Conservation (phyloP, 2,888 invertebrate species). For the Drosophila paucipuncta region DNA sequence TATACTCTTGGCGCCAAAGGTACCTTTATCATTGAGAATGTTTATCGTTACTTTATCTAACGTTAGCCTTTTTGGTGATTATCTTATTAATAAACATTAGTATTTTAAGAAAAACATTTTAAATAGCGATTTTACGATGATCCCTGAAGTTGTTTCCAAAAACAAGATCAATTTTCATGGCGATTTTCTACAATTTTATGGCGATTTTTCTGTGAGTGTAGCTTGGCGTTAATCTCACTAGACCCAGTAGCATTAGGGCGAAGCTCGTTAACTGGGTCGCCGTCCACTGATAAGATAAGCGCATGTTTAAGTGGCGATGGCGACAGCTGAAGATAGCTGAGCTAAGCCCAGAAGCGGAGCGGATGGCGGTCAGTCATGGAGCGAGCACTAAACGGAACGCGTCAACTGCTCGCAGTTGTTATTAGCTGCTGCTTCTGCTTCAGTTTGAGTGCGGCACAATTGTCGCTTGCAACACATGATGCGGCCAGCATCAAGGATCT, state of each 20-base stretch:
- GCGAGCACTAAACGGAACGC: constrained; percentile 44
- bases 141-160: background rate
- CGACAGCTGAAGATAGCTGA: constrained; percentile 3
- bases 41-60: background rate
- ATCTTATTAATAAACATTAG: background rate
- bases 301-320: background rate
- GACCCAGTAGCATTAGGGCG: constrained; percentile 11
- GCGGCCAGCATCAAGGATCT: constrained; percentile 47
- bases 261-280: background rate
- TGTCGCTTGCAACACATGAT: constrained; percentile 22
- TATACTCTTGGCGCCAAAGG: background rate
- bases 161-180: background rate
- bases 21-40: background rate
- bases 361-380: constrained; percentile 47
- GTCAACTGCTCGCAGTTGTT: constrained; percentile 18
- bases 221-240: constrained; percentile 20
- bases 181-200: background rate
- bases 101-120: background rate
- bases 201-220: background rate
- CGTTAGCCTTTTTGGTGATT: background rate
- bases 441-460: constrained; percentile 21
- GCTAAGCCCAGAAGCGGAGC: background rate
- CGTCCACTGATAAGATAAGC: constrained; percentile 46
- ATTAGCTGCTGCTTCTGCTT: constrained; percentile 21
- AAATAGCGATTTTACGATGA: background rate